Base-by-base conservation (phyloP, 2,888 invertebrate genomes). In the Polyommatus icarus region DNA sequence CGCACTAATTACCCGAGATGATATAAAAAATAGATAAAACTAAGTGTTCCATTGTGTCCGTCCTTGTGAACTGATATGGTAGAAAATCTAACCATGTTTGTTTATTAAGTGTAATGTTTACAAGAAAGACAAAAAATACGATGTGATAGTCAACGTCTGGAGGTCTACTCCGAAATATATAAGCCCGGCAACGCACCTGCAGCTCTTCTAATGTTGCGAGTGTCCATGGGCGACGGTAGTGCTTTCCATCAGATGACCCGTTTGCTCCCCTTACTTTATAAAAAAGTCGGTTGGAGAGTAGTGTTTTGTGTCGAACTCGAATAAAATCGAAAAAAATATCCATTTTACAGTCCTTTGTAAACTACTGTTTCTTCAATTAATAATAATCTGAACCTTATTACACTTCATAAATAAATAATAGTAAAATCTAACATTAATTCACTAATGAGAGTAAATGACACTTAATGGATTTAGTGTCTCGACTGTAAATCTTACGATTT, bases 1-100 rank as follows among this genome's bases (percentile, higher is more conserved):
- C 78, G 76, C 76, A 80, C 81, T 80, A 77, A 80, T 81, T 79
- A 79, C 80, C 72, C 78, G 79, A 29, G 54, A 20, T 73, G 73
- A 40, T 72, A 40, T 72, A 72, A 72, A 72, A 72, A 72, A 72
- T 40, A 72, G 72, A 72, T 72, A 72, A 72, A 40, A 20, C 40
- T 36, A 40, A 72, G 40, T 72, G 40, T 20, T 20, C 40, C 72
- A 72, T 72, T 72, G 72, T 72, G 15, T 20, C 80, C 20, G 12
- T 40, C 72, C 40, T 72, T 72, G 71, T 32, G 29, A 29, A 67
- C 67, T 1, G 18, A 67, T 67, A 67, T 67, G 67, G 18, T 61
- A 67, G 67, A 67, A 67, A 29, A 67, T 67, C 18, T 59, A 6
- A 20, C 67, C 24, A 29, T 24, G 24, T 61, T 61, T 24, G 61